Base-by-base conservation (phyloP, 2,888 invertebrate species). In the Synanthedon formicaeformis region DNA sequence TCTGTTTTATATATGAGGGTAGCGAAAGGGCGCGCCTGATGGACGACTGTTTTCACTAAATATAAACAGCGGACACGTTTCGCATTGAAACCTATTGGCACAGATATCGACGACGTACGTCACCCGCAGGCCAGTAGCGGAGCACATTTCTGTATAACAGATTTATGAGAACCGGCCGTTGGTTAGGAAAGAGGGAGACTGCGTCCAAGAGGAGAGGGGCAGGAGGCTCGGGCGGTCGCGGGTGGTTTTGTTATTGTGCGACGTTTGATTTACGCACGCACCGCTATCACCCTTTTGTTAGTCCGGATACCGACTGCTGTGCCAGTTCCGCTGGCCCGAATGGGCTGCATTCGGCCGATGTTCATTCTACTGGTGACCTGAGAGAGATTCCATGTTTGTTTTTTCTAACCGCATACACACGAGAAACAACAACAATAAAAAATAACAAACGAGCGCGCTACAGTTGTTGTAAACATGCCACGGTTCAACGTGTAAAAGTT, bases 251-350 rank as follows among this genome's bases (percentile, higher is more conserved):
- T 83, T 85, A 86, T 86, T 86, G 84, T 86, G 73, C 81, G 81
- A 81, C 82, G 81, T 83, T 85, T 86, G 86, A 86, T 86, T 86
- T 86, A 86, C 85, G 84, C 82, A 85, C 81, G 81, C 73, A 81
- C 80, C 78, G 84, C 83, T 84, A 84, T 85, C 85, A 83, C 83
- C 85, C 86, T 83, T 83, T 85, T 86, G 86, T 86, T 83, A 76
- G 77, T 71, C 73, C 77, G 81, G 78, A 81, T 79, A 78, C 82
- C 75, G 78, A 78, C 81, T 82, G 79, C 77, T 81, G 80, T 81
- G 76, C 80, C 75, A 75, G 78, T 81, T 79, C 79, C 78, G 79
- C 69, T 66, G 66, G 71, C 73, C 74, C 68, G 69, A 70, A 72
- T 75, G 79, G 79, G 65, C 63, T 63, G 65, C 71, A 66, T 69